Evolutionary conservation across 2,888 invertebrate species (phyloP), one percentile per base, ranked within the genome.

Genomic region (Schrankia costaestrigalis): DNA sequence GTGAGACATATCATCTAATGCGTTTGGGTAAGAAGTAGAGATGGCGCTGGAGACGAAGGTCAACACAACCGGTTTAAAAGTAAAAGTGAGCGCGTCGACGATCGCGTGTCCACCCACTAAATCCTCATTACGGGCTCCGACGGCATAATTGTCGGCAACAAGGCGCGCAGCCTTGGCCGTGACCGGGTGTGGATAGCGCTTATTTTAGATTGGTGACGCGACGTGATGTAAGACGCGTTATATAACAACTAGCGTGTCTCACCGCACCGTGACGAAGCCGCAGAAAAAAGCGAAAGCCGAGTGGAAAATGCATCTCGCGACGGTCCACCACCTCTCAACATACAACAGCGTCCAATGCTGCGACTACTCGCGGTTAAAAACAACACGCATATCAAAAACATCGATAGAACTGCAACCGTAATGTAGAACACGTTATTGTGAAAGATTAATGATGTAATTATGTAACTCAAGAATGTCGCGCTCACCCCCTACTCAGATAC

Each of bases 121-220:
- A 82, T 82, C 82, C 83, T 85, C 82, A 84, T 82, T 83, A 78
- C 80, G 67, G 69, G 62, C 74, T 63, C 53, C 63, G 72, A 56
- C 70, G 67, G 75, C 71, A 75, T 82, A 79, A 84, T 84, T 83
- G 83, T 71, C 74, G 71, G 63, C 72, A 71, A 72, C 71, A 67
- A 72, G 71, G 68, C 74, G 71, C 71, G 70, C 77, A 85, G 83
- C 86, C 86, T 87, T 87, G 86, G 85, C 86, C 85, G 85, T 87
- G 86, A 85, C 86, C 86, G 83, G 71, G 57, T 58, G 60, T 64
- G 67, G 76, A 79, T 78, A 78, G 80, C 78, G 82, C 72, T 77
- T 80, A 84, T 84, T 86, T 85, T 84, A 84, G 84, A 69, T 68
- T 66, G 64, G 75, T 82, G 84, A 83, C 83, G 83, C 66, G 72